phyloP scores from a whole-genome alignment of 2,113 vertebrate genomes.

The Hippocampus zosterae region DNA sequence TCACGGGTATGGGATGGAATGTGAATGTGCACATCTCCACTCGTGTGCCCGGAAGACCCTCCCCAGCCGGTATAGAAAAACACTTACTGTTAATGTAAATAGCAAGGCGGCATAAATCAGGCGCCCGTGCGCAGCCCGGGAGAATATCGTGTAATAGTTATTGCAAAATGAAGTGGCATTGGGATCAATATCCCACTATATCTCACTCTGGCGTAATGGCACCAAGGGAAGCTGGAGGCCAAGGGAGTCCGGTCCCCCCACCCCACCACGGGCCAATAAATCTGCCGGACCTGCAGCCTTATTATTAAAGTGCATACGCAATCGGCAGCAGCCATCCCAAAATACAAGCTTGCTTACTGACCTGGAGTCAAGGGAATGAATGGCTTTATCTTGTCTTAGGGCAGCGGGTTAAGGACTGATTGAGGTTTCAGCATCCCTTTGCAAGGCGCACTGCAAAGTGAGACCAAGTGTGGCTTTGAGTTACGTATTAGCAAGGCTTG shows the following conservation, averaged over 20 bases:
- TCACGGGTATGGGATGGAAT: constrained; percentile 43
- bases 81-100: constrained; percentile 80
- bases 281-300: constrained; percentile 85
- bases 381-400: constrained; percentile 54
- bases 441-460: background rate
- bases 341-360: constrained; percentile 66
- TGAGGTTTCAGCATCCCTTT: constrained; percentile 32
- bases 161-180: constrained; percentile 95
- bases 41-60: constrained; percentile 57
- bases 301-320: constrained; percentile 90
- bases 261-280: constrained; percentile 94
- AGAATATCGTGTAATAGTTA: constrained; percentile 91
- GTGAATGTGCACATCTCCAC: constrained; percentile 59
- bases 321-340: constrained; percentile 77
- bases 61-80: constrained; percentile 73
- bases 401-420: constrained; percentile 54
- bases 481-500: constrained; percentile 11
- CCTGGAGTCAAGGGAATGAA: constrained; percentile 59
- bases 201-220: constrained; percentile 95
- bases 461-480: constrained; percentile 29
- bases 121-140: constrained; percentile 56
- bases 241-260: constrained; percentile 91
- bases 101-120: constrained; percentile 78
- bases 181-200: constrained; percentile 98
- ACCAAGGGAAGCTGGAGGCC: constrained; percentile 89